Evolutionary conservation across 1,140 invertebrate genomes (phyloP).

Genomic region (Arctopsyche grandis): DNA sequence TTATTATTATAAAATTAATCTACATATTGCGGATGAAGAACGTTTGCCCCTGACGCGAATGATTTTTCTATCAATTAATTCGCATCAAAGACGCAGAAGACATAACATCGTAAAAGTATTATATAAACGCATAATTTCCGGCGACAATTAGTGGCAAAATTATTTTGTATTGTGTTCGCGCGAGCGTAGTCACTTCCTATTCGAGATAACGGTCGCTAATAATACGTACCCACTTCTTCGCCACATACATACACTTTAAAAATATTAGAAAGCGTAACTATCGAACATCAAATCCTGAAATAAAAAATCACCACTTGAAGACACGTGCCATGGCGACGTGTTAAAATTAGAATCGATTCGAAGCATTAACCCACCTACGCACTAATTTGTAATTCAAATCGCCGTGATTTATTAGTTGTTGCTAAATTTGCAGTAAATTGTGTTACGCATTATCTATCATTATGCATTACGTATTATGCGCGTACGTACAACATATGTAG

Average conservation of each 20-base stretch:
- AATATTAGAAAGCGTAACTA: conserved; percentile 40
- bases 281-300: background rate
- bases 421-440: too few species aligned
- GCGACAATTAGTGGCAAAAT: background rate
- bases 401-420: too few species aligned
- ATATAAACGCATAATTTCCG: background rate
- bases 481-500: too few species aligned
- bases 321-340: background rate
- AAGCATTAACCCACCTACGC: too few species aligned
- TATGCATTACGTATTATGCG: too few species aligned
- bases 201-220: conserved; percentile 41
- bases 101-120: background rate
- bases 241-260: background rate
- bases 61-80: conserved; percentile 26
- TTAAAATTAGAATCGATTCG: background rate
- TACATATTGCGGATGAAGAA: background rate
- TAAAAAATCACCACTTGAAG: background rate
- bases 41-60: background rate
- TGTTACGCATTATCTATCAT: too few species aligned
- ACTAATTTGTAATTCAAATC: too few species aligned
- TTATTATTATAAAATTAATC: background rate
- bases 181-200: conserved; percentile 30
- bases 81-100: background rate
- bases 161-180: conserved; percentile 22
- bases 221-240: background rate